These are phyloP conservation scores for Boloria euphrosyne DNA, from an alignment of 2,888 invertebrate genomes.

Conservation along the genomic window DNA sequence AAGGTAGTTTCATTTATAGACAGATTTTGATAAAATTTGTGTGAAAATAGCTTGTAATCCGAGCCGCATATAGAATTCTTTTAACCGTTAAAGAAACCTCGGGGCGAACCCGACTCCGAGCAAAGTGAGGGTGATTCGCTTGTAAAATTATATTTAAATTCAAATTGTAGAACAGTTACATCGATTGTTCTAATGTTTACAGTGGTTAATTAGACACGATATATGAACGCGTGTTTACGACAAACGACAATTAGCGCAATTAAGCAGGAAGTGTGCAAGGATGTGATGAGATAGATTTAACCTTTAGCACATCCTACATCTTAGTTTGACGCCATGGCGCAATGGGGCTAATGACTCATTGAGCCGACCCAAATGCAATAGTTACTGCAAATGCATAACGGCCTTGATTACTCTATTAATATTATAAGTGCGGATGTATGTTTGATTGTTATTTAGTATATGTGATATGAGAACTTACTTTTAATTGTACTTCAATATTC, in stretches of 20 bases:
- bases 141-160: no score
- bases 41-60: no score
- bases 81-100: no score
- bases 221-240: conserved; percentile 51
- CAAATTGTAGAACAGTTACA: no score
- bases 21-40: no score
- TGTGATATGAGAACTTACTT: no score
- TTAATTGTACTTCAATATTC: no score
- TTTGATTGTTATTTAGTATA: conserved; percentile 2
- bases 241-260: conserved; percentile 62
- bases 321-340: conserved; percentile 52
- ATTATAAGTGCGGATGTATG: conserved; percentile 5
- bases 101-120: no score
- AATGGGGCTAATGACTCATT: conserved; percentile 34
- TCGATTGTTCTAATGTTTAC: conserved; percentile 21
- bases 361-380: conserved; percentile 34
- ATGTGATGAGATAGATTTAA: conserved; percentile 79
- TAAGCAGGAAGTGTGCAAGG: conserved; percentile 77
- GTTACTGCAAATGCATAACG: conserved; percentile 26
- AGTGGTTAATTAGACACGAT: conserved; percentile 43
- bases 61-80: no score
- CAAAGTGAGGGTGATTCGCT: no score
- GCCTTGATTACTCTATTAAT: conserved; percentile 26
- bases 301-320: conserved; percentile 78
- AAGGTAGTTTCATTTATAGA: no score